phyloP scores from a whole-genome alignment of 1,140 invertebrate species.

The Paraescarpia echinospica region DNA sequence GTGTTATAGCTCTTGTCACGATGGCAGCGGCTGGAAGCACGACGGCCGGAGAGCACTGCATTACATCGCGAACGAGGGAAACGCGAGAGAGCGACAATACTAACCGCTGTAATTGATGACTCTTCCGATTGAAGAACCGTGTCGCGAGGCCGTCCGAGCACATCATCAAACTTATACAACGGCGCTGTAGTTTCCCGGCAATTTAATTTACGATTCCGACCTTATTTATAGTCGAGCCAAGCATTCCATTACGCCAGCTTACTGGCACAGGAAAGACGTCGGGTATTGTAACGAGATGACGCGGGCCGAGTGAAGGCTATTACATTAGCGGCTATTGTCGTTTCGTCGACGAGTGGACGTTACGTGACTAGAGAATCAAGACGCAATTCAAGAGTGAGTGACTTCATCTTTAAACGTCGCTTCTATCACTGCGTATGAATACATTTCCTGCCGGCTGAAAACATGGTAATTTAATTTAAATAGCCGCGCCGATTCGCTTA shows the following conservation, averaged over 20 bases:
- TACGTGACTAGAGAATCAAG: not conserved
- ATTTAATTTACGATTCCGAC: not conserved
- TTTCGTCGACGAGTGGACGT: not conserved
- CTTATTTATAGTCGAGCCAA: not conserved
- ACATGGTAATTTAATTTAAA: too few species aligned
- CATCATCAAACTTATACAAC: not conserved
- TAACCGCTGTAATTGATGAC: not conserved
- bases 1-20: too few species aligned
- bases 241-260: not conserved
- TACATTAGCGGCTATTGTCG: conserved; percentile 8
- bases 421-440: too few species aligned
- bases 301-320: not conserved
- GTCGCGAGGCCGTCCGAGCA: not conserved
- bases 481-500: too few species aligned
- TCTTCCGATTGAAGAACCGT: not conserved
- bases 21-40: too few species aligned
- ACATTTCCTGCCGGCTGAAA: too few species aligned
- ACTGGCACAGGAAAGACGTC: not conserved
- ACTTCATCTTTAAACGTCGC: too few species aligned
- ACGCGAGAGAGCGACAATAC: not conserved
- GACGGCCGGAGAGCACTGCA: not conserved
- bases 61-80: not conserved
- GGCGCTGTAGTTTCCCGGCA: not conserved
- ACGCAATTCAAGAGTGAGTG: not conserved
- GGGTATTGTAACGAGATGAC: not conserved